Conservation (phyloP, 2,888 invertebrate genomes). For the Mystacides longicornis region DNA sequence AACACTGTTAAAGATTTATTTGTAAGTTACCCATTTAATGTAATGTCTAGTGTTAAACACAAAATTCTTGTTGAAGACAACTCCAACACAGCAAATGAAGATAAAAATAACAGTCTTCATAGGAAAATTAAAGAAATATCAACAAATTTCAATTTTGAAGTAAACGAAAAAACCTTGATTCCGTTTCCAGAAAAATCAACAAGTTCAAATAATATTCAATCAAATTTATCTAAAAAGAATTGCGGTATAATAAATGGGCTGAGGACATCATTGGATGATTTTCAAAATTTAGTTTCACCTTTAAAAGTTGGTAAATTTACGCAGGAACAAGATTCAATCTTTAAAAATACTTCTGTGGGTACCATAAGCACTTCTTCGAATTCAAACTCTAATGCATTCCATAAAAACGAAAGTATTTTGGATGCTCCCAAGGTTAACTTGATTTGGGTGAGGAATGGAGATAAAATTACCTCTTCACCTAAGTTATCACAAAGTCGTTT, state of each 20-base stretch:
- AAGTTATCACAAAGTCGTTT: conserved; percentile 7
- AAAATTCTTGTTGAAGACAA: conserved; percentile 4
- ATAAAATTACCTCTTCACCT: background rate
- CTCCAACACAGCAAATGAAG: background rate
- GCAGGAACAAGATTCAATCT: background rate
- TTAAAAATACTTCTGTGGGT: background rate
- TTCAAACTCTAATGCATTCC: background rate
- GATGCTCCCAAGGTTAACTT: conserved; percentile 16
- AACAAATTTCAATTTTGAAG: background rate
- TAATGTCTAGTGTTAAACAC: conserved; percentile 17
- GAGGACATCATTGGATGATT: conserved; percentile 14
- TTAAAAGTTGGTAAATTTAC: conserved; percentile 3
- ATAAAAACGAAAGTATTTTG: background rate
- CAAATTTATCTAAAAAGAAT: background rate
- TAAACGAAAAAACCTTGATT: background rate
- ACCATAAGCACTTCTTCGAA: background rate
- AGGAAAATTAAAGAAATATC: background rate
- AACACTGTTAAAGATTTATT: conserved; percentile 41
- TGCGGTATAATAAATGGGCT: conserved; percentile 10
- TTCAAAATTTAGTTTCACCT: conserved; percentile 14
- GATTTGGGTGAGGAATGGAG: conserved; percentile 9
- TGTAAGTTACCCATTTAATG: conserved; percentile 16
- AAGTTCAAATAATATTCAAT: background rate
- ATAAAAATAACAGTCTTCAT: background rate
- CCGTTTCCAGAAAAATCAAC: background rate